Evolutionary conservation across 1,140 invertebrate genomes (phyloP).

Genomic region (Pogonognathellus flavescens): DNA sequence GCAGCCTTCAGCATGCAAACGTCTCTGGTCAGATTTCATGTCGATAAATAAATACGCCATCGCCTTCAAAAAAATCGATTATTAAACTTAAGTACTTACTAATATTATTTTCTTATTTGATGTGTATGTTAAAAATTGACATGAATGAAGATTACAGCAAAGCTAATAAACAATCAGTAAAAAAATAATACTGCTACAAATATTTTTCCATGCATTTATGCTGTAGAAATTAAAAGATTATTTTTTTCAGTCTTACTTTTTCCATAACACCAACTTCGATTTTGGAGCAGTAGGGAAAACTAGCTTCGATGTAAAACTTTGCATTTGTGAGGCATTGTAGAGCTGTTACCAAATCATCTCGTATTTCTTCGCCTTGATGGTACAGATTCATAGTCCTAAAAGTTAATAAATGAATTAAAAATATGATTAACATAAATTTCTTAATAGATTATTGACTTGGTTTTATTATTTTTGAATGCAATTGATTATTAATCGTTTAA

Average conservation of each 20-base stretch:
- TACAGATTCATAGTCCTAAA: constrained; percentile 39
- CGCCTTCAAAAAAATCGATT: constrained; percentile 42
- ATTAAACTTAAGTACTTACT: not conserved
- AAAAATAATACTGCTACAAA: too few species aligned
- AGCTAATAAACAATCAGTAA: too few species aligned
- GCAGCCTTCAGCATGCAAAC: constrained; percentile 61
- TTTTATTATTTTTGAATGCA: too few species aligned
- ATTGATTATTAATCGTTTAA: too few species aligned
- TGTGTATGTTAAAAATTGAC: too few species aligned
- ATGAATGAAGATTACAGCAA: too few species aligned
- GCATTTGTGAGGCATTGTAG: constrained; percentile 61
- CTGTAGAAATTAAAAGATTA: too few species aligned
- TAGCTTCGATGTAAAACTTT: constrained; percentile 58
- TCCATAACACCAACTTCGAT: constrained; percentile 58
- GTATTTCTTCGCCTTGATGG: constrained; percentile 62
- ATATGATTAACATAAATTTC: constrained; percentile 10
- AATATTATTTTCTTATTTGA: too few species aligned
- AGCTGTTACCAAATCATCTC: constrained; percentile 63
- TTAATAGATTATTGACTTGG: not conserved
- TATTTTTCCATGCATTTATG: too few species aligned
- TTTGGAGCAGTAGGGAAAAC: constrained; percentile 62
- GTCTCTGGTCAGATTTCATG: constrained; percentile 54
- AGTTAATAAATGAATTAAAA: not conserved
- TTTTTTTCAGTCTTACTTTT: too few species aligned
- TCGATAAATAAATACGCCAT: constrained; percentile 65